Percentiles rank a stretch among this genome's conserved stretches.
Conservation (phyloP, 2,113 vertebrate genomes). For the Procavia capensis region DNA sequence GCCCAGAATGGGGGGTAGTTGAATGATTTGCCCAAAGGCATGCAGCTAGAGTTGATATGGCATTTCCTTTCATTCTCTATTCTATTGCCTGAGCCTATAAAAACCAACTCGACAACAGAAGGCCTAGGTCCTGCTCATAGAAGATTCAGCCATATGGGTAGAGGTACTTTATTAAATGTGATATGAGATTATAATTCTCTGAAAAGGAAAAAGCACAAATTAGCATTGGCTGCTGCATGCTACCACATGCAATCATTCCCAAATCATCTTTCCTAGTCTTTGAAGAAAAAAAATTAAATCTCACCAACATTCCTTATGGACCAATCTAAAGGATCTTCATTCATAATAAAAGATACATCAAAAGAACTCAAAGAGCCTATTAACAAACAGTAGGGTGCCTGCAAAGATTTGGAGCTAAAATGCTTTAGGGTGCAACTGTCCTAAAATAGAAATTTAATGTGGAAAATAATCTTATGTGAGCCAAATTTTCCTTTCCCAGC, state of each 20-base stretch:
- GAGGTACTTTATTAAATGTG: conserved; percentile 53
- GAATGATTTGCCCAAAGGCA: conserved; percentile 34
- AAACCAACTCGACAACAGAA: conserved; percentile 52
- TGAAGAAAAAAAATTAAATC: conserved; percentile 65
- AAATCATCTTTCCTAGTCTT: conserved; percentile 69
- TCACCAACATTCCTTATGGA: conserved; percentile 44
- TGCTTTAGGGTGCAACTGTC: conserved; percentile 48
- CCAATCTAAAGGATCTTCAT: conserved; percentile 59
- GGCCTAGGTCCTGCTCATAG: conserved; percentile 12
- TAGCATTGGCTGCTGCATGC: conserved; percentile 47
- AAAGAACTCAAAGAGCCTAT: conserved; percentile 56
- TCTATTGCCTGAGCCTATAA: conserved; percentile 39
- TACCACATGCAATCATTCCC: conserved; percentile 23
- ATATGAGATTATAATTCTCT: conserved; percentile 63
- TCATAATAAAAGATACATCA: conserved; percentile 63
- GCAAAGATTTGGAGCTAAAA: conserved; percentile 61
- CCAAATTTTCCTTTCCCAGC: conserved; percentile 64
- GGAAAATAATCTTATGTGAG: conserved; percentile 44
- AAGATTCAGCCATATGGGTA: conserved; percentile 57
- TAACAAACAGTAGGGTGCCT: conserved; percentile 17
- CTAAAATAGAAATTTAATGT: conserved; percentile 69
- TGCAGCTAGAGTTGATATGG: background rate
- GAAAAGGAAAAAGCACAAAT: conserved; percentile 74
- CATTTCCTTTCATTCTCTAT: conserved; percentile 30
- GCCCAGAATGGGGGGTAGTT: background rate